These are phyloP conservation scores for Vulpes vulpes DNA, from an alignment of 2,113 vertebrate species.

Conservation along the genomic window DNA sequence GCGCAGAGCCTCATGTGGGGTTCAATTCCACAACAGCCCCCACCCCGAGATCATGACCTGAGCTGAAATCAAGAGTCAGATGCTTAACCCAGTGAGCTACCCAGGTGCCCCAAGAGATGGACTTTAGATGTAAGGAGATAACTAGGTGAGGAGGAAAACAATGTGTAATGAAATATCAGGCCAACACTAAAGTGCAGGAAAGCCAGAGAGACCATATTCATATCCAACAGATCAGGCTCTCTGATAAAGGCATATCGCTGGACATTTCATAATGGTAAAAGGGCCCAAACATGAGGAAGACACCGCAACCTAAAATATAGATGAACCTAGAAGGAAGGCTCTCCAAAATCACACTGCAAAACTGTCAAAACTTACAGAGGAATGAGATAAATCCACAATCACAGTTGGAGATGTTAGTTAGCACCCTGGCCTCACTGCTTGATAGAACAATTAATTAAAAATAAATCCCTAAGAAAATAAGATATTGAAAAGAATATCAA, in stretches of 20 bases:
- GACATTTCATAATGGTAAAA: not conserved
- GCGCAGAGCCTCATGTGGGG: not conserved
- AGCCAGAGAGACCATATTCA: not conserved
- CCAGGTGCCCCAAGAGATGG: not conserved
- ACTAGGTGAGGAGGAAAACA: not conserved
- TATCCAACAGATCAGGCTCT: not conserved
- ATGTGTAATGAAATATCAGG: not conserved
- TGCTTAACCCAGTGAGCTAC: not conserved
- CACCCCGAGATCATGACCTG: not conserved
- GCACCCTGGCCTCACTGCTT: not conserved
- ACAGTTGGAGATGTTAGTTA: not conserved
- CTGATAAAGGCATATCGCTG: not conserved
- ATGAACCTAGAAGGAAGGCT: not conserved
- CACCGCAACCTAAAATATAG: not conserved
- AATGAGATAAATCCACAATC: not conserved
- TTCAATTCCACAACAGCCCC: not conserved
- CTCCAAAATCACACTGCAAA: not conserved
- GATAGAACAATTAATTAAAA: not conserved
- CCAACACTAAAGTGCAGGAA: not conserved
- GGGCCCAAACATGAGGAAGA: not conserved
- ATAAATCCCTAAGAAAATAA: not conserved
- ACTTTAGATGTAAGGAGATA: not conserved
- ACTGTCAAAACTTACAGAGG: not conserved
- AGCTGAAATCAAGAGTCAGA: not conserved
- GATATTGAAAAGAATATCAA: not conserved